Percentiles rank a stretch among this genome's conserved stretches.
Conservation (phyloP, 2,113 vertebrate species). For the Microcebus ravelobensis region DNA sequence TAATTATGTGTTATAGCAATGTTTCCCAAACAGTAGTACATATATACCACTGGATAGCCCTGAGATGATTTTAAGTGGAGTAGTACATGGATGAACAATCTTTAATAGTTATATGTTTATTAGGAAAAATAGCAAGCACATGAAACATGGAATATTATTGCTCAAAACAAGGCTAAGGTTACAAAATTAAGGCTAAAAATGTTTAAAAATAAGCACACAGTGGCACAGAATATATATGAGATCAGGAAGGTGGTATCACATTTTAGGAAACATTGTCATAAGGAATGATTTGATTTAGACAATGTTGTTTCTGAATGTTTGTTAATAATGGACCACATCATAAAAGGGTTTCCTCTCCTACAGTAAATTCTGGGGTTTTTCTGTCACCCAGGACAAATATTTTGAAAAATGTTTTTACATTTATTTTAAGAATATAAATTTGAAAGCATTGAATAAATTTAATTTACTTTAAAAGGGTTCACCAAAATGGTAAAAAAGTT, state of each 20-base stretch:
- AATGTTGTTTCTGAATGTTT: conserved; percentile 38
- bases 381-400: not conserved
- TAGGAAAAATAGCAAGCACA: conserved; percentile 50
- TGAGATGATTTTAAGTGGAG: conserved; percentile 62
- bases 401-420: conserved; percentile 35
- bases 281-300: not conserved
- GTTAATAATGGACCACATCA: not conserved
- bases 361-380: not conserved
- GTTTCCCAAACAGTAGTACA: not conserved
- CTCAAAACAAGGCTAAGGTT: not conserved
- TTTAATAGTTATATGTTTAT: conserved; percentile 35
- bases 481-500: conserved; percentile 59
- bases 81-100: conserved; percentile 25
- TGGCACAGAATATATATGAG: not conserved
- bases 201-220: not conserved
- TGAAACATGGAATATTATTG: conserved; percentile 32
- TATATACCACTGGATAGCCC: not conserved
- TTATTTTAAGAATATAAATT: conserved; percentile 43
- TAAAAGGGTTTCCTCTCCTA: not conserved
- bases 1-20: not conserved
- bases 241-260: not conserved
- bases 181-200: conserved; percentile 38
- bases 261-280: not conserved
- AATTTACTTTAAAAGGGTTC: conserved; percentile 57
- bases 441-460: conserved; percentile 56